phyloP scores from a whole-genome alignment of 2,888 invertebrate genomes.

The Machimus atricapillus region DNA sequence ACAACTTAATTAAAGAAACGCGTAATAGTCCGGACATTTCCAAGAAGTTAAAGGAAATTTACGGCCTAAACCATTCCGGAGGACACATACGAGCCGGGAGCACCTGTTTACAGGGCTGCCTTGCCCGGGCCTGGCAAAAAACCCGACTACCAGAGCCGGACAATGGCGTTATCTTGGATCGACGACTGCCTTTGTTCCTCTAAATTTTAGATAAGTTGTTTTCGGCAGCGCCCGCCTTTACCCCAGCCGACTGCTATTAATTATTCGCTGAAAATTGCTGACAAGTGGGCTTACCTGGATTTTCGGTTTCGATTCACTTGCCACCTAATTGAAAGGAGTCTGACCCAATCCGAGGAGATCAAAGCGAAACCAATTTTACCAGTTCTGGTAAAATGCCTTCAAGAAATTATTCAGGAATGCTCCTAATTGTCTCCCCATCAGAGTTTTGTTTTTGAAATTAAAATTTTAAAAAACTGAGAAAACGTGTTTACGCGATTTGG shows the following conservation, averaged over 20 bases:
- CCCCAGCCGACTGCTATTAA: constrained; percentile 21
- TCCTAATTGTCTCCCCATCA: background rate
- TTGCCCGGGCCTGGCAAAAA: background rate
- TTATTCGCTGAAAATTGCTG: background rate
- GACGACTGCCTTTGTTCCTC: constrained; percentile 9
- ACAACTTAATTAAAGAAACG: constrained; percentile 28
- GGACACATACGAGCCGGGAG: constrained; percentile 3
- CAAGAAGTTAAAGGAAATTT: constrained; percentile 14
- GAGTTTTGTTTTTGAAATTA: background rate
- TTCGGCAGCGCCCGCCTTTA: background rate
- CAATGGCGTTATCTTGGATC: constrained; percentile 21
- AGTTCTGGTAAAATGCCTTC: background rate
- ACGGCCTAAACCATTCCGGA: background rate
- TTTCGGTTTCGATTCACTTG: background rate
- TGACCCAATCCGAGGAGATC: background rate
- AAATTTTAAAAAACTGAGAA: background rate
- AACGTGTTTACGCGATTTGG: background rate
- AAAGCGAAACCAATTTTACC: background rate
- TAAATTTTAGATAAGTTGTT: constrained; percentile 24
- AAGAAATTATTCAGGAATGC: background rate
- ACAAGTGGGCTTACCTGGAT: background rate
- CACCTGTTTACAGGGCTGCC: constrained; percentile 17
- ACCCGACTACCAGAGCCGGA: background rate
- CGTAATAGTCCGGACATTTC: constrained; percentile 22
- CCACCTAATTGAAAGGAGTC: background rate